phyloP scores from a whole-genome alignment of 1,140 invertebrate genomes.

The Drosophila nigromelanica region DNA sequence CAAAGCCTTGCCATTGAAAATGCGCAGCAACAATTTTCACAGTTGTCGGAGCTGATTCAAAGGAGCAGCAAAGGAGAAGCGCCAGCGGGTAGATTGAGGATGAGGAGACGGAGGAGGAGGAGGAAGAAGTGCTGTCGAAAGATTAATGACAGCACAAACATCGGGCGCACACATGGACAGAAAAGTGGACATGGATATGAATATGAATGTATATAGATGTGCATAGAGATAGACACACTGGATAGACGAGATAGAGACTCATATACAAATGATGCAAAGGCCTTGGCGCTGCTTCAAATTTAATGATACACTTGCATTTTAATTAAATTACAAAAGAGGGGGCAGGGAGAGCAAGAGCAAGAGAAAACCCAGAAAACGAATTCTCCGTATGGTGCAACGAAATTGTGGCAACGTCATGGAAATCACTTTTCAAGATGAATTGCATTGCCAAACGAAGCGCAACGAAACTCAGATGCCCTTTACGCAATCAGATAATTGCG shows the following conservation, averaged over 20 bases:
- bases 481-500: conserved; percentile 7
- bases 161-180: conserved; percentile 66
- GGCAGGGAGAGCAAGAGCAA: neutral
- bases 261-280: conserved; percentile 21
- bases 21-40: conserved; percentile 54
- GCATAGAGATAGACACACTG: neutral
- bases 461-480: conserved; percentile 30
- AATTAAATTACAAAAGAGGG: conserved; percentile 65
- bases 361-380: conserved; percentile 16
- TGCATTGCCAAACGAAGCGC: conserved; percentile 26
- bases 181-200: conserved; percentile 28
- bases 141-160: conserved; percentile 78
- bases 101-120: neutral
- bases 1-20: conserved; percentile 80
- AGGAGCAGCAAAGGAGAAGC: neutral
- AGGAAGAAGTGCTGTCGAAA: conserved; percentile 57
- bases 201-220: neutral
- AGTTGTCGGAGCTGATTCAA: conserved; percentile 21
- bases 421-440: conserved; percentile 31
- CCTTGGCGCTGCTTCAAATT: conserved; percentile 62
- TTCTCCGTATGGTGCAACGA: conserved; percentile 43
- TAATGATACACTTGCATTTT: conserved; percentile 79
- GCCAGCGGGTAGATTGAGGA: neutral
- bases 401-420: conserved; percentile 18
- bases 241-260: neutral